Evolutionary conservation across 2,888 invertebrate genomes (phyloP), one percentile per base, ranked within the genome.

Genomic region (Timandra comae): DNA sequence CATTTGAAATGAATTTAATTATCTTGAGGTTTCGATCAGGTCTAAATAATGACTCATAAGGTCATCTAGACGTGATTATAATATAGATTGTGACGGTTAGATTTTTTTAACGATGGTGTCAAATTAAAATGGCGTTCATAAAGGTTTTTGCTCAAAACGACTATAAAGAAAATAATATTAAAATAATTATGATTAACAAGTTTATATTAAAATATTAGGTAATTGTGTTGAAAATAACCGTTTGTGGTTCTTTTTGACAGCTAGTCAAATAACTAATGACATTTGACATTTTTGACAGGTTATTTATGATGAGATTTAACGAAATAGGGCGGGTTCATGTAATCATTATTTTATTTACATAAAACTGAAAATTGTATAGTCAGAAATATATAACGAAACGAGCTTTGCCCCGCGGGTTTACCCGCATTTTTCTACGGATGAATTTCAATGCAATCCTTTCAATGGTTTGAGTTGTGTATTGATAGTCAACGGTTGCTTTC

Each of bases 251-350:
- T 60, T 57, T 60, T 64, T 67, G 70, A 75, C 79, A 75, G 64
- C 84, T 81, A 82, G 81, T 82, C 82, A 78, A 68, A 75, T 76
- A 72, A 71, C 61, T 48, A 69, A 63, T 61, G 58, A 56, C 61
- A 59, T 65, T 63, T 59, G 64, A 65, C 65, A 56, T 52, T 62
- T 66, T 64, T 64, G 73, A 71, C 75, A 72, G 63, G 45, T 66
- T 34, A 41, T 27, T 9, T 9, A 3, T 16, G 3, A 11, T 24
- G 24, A 44, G n/a, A n/a, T n/a, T n/a, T 44, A 50, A 58, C 49
- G 53, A 47, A 49, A 49, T 51, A n/a, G 54, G 44, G 50, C 9
- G 11, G 8, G 11, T 4, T 11, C 7, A 24, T n/a, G n/a, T n/a
- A n/a, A n/a, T n/a, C n/a, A n/a, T n/a, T n/a, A n/a, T n/a, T n/a